Conservation (phyloP, 2,797 vertebrate species). For the Psittacula derbiana region DNA sequence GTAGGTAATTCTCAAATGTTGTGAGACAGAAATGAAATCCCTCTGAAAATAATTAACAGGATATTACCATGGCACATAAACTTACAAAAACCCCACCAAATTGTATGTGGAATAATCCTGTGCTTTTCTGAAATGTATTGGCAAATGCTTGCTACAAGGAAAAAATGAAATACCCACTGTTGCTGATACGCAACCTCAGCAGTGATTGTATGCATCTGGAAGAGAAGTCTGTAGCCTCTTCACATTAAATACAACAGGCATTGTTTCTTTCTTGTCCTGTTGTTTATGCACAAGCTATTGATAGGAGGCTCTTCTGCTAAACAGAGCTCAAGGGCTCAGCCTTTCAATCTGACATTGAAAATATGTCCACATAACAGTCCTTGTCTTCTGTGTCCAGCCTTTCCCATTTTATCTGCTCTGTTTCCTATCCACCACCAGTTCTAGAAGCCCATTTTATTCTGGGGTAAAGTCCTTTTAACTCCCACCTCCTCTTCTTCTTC, state of each 20-base stretch:
- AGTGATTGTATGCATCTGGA: not conserved
- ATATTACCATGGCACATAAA: not conserved
- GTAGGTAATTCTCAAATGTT: not conserved
- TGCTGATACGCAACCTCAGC: not conserved
- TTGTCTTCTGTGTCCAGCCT: not conserved
- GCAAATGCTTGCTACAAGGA: not conserved
- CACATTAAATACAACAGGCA: not conserved
- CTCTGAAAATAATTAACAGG: not conserved
- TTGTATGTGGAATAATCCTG: not conserved
- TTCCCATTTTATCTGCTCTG: not conserved
- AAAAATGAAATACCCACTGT: not conserved
- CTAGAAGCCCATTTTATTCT: not conserved
- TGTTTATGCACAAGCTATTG: not conserved
- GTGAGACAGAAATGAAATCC: not conserved
- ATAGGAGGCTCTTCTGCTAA: not conserved
- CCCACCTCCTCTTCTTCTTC: not conserved
- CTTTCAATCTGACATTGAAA: not conserved
- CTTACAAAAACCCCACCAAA: not conserved
- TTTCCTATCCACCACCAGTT: not conserved
- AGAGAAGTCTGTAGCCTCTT: not conserved
- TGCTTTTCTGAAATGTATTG: not conserved
- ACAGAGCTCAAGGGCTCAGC: not conserved
- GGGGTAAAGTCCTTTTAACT: not conserved
- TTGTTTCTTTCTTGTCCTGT: not conserved
- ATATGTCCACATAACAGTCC: not conserved